phyloP scores from a whole-genome alignment of 1,140 invertebrate genomes.

The Eriocheir sinensis region DNA sequence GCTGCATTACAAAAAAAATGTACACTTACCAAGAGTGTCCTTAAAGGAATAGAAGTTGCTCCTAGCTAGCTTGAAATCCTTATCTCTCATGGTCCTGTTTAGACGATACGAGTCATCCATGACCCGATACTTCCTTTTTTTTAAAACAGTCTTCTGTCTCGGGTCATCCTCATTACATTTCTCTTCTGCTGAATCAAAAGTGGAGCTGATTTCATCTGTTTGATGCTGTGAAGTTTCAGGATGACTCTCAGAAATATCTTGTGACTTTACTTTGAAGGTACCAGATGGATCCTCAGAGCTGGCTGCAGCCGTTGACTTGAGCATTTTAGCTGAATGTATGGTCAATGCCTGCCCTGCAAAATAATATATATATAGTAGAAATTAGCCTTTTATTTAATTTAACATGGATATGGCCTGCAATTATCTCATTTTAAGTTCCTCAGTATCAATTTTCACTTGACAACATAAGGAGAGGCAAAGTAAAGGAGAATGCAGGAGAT shows the following conservation, averaged over 20 bases:
- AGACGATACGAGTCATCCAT: conserved; percentile 71
- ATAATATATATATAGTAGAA: too few relatives aligned
- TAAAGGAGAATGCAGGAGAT: too few relatives aligned
- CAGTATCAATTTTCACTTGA: too few relatives aligned
- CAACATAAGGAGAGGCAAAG: too few relatives aligned
- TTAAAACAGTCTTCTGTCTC: not conserved
- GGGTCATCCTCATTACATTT: not conserved
- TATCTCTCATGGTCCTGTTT: conserved; percentile 70
- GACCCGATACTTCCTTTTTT: conserved; percentile 59
- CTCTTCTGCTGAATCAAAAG: not conserved
- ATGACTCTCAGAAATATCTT: not conserved
- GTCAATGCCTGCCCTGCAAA: not conserved
- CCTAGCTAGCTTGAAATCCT: conserved; percentile 68
- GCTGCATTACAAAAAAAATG: not conserved
- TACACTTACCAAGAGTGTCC: conserved; percentile 64
- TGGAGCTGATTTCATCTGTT: not conserved
- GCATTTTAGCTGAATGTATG: not conserved
- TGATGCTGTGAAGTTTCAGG: not conserved
- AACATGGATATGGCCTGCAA: too few relatives aligned
- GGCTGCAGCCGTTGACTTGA: not conserved
- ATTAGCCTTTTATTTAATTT: too few relatives aligned
- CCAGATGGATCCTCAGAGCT: not conserved
- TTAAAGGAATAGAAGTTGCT: conserved; percentile 66
- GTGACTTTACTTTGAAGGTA: not conserved
- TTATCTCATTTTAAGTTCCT: too few relatives aligned